Evolutionary conservation across 2,797 vertebrate species (phyloP).

Genomic region (Knipowitschia caucasica): DNA sequence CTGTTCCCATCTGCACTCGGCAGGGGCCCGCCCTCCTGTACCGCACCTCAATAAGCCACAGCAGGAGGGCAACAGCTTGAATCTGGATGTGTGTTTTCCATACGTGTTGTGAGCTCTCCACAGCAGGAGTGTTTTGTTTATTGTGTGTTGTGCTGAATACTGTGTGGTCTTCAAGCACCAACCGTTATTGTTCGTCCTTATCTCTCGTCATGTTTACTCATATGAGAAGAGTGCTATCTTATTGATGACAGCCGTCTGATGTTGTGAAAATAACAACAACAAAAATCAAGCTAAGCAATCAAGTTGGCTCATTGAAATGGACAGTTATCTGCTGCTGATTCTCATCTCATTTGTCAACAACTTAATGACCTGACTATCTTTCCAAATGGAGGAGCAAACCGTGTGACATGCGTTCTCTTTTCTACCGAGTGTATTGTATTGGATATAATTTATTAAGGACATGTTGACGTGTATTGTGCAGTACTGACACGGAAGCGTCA

Average conservation of each 20-base stretch:
- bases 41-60: constrained; percentile 20
- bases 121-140: constrained; percentile 3
- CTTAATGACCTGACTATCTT: constrained; percentile 16
- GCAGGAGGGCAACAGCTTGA: constrained; percentile 11
- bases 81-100: constrained; percentile 10
- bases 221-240: constrained; percentile 10
- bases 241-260: constrained; percentile 13
- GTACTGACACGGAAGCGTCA: constrained; percentile 12
- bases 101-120: constrained; percentile 4
- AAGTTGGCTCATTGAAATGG: constrained; percentile 16
- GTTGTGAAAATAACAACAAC: constrained; percentile 17
- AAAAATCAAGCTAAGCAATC: constrained; percentile 21
- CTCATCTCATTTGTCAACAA: constrained; percentile 26
- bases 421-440: no score
- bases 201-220: constrained; percentile 12
- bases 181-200: constrained; percentile 14
- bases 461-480: constrained; percentile 13
- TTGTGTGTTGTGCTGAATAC: background rate
- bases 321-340: constrained; percentile 23
- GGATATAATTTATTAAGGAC: constrained; percentile 32
- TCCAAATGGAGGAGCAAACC: constrained; percentile 13
- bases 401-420: background rate
- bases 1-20: constrained; percentile 32
- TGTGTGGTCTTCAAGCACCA: constrained; percentile 10
- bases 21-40: constrained; percentile 24